Base-by-base conservation (phyloP, 2,888 invertebrate species). In the Melanostoma scalare region DNA sequence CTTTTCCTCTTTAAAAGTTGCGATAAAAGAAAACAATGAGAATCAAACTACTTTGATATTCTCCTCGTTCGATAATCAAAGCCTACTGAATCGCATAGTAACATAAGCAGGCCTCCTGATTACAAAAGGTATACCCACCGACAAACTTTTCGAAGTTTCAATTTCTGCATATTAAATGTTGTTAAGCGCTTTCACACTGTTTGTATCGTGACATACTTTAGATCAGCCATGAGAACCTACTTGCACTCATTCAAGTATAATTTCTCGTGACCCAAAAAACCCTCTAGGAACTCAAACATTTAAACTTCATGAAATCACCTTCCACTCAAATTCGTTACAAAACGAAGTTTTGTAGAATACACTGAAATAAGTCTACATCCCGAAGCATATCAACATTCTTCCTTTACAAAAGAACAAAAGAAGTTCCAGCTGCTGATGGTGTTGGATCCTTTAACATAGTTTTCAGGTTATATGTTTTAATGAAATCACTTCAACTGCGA, bases 401-500 rank as follows among this genome's bases (percentile, higher is more conserved):
- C 38, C 31, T 38, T 38, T 31, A 6, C 30, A 6, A 48, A 63
- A 61, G 48, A 63, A 63, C 63, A 63, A 63, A 38, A 63, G 63
- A 50, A 63, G 38, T 50, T 38, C 38, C 38, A 31, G 63, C 38
- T n/a, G 48, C 10, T 63, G 3, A 38, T 36, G 48, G 44, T 60
- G 10, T n/a, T 50, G 38, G n/a, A 50, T 63, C 38, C 38, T 40
- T 55, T 35, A 42, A 35, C 42, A 48, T 30, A 20, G 38, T 63
- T 63, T 55, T 55, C 48, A 63, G 50, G 38, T 40, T 52, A 38
- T 38, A 40, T 61, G 53, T 53, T 31, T 72, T 72, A 46, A 63
- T 46, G 72, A 72, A 72, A 72, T 63, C 50, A 63, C 61, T 61
- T 53, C 53, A 31, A 40, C 53, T 60, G 53, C 38, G 44, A 38